Evolutionary conservation across 2,797 vertebrate genomes (phyloP).

Genomic region (Pangasius djambal): DNA sequence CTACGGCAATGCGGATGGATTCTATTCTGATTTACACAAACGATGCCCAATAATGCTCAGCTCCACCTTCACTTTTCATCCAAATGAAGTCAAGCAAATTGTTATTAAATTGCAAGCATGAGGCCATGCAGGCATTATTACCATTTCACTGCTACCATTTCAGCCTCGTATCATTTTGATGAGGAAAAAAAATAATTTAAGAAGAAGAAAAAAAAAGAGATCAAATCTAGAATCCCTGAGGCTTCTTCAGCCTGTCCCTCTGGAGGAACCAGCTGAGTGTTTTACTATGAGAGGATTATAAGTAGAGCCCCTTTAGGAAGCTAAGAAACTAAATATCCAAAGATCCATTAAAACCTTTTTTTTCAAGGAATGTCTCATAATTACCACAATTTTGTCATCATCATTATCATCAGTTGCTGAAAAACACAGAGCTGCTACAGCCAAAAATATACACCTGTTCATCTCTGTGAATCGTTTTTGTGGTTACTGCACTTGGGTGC

Average conservation of each 20-base stretch:
- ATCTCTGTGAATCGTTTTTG: neutral
- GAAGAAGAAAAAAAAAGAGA: neutral
- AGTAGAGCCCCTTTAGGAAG: neutral
- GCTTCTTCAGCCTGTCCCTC: neutral
- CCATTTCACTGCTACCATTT: neutral
- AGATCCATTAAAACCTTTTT: neutral
- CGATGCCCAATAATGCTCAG: neutral
- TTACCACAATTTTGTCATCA: constrained; percentile 1
- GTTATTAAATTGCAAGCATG: neutral
- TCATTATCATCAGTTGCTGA: neutral
- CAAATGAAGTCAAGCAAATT: neutral
- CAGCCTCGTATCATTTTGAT: neutral
- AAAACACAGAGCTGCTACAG: neutral
- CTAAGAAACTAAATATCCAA: neutral
- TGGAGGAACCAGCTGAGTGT: neutral
- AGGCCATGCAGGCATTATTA: too few species aligned
- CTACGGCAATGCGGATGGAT: neutral
- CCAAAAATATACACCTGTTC: neutral
- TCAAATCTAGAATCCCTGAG: neutral
- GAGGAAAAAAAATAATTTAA: neutral
- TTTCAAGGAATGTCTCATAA: neutral
- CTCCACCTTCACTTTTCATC: neutral
- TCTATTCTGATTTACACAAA: neutral
- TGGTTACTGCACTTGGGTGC: neutral
- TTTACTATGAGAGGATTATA: neutral